These are phyloP conservation scores for Lophura swinhoii DNA, from an alignment of 2,797 vertebrate species.

Conservation along the genomic window DNA sequence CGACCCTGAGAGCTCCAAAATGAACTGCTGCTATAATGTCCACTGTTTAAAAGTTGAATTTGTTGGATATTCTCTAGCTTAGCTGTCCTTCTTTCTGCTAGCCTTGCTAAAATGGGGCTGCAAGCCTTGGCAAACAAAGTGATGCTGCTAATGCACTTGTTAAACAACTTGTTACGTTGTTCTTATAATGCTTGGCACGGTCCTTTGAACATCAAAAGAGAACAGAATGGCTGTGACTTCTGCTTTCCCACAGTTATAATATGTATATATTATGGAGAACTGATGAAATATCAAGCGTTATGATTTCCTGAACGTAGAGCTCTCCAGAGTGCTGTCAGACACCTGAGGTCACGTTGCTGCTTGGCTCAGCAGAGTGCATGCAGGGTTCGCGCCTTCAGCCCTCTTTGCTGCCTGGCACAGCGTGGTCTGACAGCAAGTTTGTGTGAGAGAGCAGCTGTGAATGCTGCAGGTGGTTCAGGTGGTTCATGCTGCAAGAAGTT, in stretches of 20 bases:
- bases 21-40: not conserved
- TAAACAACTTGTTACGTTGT: not conserved
- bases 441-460: not conserved
- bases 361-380: not conserved
- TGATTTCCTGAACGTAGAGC: not conserved
- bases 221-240: not conserved
- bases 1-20: not conserved
- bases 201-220: not conserved
- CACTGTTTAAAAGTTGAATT: not conserved
- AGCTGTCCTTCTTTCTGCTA: not conserved
- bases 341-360: fast-evolving
- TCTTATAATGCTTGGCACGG: not conserved
- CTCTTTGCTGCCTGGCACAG: fast-evolving
- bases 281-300: not conserved
- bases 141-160: not conserved
- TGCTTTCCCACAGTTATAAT: not conserved
- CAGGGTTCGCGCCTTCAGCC: not conserved
- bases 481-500: not conserved
- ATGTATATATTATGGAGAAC: not conserved
- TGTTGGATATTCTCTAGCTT: not conserved
- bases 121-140: not conserved
- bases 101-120: not conserved
- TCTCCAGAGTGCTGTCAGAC: not conserved
- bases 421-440: fast-evolving
- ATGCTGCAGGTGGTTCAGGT: fast-evolving